phyloP scores from a whole-genome alignment of 2,797 vertebrate species.

The Danio tinwini region DNA sequence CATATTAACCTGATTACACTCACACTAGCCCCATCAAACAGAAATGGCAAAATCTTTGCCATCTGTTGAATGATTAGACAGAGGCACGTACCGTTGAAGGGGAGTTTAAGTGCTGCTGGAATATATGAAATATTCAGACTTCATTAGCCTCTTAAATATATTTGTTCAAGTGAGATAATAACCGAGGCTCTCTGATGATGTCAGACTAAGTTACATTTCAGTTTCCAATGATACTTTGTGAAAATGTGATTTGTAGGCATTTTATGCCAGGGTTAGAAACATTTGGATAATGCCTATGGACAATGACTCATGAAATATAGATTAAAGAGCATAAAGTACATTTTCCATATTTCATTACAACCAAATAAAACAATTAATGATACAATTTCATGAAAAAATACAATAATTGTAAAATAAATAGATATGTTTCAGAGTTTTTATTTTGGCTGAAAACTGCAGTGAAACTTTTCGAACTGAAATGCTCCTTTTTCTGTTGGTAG shows the following conservation, averaged over 20 bases:
- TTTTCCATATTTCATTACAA: no score
- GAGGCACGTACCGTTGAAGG: not conserved
- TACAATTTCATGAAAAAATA: no score
- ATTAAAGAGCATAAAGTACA: no score
- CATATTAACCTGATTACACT: conserved; percentile 47
- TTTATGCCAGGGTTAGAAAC: no score
- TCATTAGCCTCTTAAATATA: conserved; percentile 22
- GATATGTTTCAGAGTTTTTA: no score
- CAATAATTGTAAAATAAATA: no score
- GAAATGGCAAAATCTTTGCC: conserved; percentile 11
- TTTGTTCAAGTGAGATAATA: conserved; percentile 13
- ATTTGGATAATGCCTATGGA: no score
- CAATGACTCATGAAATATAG: no score
- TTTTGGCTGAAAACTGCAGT: no score
- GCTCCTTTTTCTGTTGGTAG: no score
- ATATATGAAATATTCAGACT: conserved; percentile 13
- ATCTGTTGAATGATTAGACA: conserved; percentile 37
- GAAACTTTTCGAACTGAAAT: no score
- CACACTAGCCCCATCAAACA: conserved; percentile 32
- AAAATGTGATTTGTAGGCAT: not conserved
- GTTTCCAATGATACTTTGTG: not conserved
- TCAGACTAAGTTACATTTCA: conserved; percentile 2
- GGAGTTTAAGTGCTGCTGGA: conserved; percentile 8
- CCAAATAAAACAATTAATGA: no score
- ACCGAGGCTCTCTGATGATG: not conserved